Evolutionary conservation across 2,888 invertebrate genomes (phyloP).

Genomic region (Spilosoma lubricipeda): DNA sequence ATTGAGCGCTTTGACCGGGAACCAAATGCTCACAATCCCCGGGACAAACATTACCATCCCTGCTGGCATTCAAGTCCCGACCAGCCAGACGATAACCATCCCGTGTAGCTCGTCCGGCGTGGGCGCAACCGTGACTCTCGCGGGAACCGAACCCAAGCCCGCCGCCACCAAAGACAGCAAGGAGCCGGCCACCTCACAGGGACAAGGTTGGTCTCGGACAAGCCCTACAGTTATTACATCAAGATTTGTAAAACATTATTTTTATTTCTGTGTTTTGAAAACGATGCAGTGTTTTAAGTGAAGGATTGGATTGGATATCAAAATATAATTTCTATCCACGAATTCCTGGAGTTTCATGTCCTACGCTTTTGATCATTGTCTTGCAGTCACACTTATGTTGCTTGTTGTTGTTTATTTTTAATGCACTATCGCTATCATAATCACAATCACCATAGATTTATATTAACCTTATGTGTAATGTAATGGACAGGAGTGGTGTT

Average conservation of each 20-base stretch:
- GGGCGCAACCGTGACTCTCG: constrained; percentile 51
- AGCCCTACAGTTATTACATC: constrained; percentile 21
- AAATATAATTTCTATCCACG: not conserved
- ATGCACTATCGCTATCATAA: constrained; percentile 55
- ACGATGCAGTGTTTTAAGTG: not conserved
- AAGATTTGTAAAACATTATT: constrained; percentile 12
- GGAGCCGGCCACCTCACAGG: constrained; percentile 58
- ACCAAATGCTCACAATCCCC: constrained; percentile 85
- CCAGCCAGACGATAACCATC: constrained; percentile 66
- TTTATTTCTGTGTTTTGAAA: not conserved
- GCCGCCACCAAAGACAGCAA: constrained; percentile 83
- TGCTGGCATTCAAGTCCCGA: constrained; percentile 64
- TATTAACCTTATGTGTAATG: not conserved
- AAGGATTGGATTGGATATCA: constrained; percentile 3
- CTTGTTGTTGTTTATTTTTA: constrained; percentile 67
- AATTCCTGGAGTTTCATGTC: constrained; percentile 46
- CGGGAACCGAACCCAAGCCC: constrained; percentile 53
- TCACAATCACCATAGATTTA: constrained; percentile 16
- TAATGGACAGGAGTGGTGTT: not conserved
- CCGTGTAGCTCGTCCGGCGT: constrained; percentile 63
- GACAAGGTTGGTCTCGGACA: constrained; percentile 76
- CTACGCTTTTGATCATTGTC: constrained; percentile 58
- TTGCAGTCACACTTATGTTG: constrained; percentile 62
- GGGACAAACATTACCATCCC: constrained; percentile 82
- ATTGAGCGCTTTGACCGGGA: constrained; percentile 77